These are phyloP conservation scores for Bombus sylvicola DNA, from an alignment of 1,140 invertebrate genomes.

Conservation along the genomic window DNA sequence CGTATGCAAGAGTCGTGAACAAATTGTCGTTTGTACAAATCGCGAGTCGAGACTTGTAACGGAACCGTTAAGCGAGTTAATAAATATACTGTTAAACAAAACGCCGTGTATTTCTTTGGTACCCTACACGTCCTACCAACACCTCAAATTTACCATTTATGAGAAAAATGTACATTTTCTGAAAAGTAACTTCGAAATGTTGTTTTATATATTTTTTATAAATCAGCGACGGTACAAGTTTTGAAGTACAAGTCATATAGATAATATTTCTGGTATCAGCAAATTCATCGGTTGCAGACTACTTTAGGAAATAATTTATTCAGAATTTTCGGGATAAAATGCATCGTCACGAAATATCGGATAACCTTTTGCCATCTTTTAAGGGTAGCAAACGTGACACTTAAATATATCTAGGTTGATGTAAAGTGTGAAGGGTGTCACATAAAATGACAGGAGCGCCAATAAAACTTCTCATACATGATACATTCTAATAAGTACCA, in stretches of 20 bases:
- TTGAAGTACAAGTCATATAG: not conserved
- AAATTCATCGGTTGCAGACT: constrained; percentile 19
- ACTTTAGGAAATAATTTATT: constrained; percentile 31
- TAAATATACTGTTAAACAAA: too few relatives aligned
- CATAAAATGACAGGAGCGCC: constrained; percentile 30
- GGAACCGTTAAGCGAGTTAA: too few relatives aligned
- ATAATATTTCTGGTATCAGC: not conserved
- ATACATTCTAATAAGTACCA: constrained; percentile 47
- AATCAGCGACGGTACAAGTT: not conserved
- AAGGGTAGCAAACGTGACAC: constrained; percentile 22
- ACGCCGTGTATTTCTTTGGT: too few relatives aligned
- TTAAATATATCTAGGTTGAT: constrained; percentile 20
- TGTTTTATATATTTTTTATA: not conserved
- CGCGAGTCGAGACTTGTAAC: too few relatives aligned
- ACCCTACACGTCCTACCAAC: too few relatives aligned
- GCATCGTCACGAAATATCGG: constrained; percentile 7
- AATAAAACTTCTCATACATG: constrained; percentile 38
- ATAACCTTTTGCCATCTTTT: constrained; percentile 34
- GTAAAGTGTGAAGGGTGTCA: constrained; percentile 20
- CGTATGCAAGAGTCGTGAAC: too few relatives aligned
- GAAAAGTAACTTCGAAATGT: not conserved
- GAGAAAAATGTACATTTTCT: too few relatives aligned
- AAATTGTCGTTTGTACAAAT: too few relatives aligned
- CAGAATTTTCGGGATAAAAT: constrained; percentile 22
- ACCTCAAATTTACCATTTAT: too few relatives aligned